phyloP scores from a whole-genome alignment of 2,888 invertebrate species.

The Xestoiulus laeticollis region DNA sequence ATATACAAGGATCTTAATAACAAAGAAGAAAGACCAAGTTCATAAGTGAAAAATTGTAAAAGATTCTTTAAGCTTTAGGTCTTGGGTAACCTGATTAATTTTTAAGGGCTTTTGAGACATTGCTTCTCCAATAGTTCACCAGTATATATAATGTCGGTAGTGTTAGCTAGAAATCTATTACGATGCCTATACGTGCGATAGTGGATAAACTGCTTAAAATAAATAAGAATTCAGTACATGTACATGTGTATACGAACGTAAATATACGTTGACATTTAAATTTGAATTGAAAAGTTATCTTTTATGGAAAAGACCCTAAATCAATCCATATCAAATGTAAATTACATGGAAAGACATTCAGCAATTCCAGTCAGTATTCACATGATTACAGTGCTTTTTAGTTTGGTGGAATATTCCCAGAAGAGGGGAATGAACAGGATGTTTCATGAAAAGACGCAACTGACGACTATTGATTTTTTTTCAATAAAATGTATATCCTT shows the following conservation, averaged over 20 bases:
- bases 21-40: not conserved
- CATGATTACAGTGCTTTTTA: not conserved
- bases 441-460: not conserved
- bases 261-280: not conserved
- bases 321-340: not conserved
- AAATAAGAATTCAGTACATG: not conserved
- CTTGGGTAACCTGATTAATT: not conserved
- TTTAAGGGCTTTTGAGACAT: not conserved
- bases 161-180: not conserved
- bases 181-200: not conserved
- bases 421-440: not conserved
- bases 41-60: not conserved
- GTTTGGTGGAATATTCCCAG: not conserved
- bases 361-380: not conserved
- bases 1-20: not conserved
- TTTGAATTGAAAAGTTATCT: not conserved
- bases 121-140: not conserved
- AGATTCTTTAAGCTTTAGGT: not conserved
- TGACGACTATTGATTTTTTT: not conserved
- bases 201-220: not conserved
- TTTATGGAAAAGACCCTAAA: not conserved
- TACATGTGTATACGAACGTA: not conserved
- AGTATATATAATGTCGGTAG: not conserved
- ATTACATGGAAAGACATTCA: not conserved
- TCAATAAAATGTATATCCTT: not conserved